These are phyloP conservation scores for Sipha flava DNA, from an alignment of 1,140 invertebrate species.

Conservation along the genomic window DNA sequence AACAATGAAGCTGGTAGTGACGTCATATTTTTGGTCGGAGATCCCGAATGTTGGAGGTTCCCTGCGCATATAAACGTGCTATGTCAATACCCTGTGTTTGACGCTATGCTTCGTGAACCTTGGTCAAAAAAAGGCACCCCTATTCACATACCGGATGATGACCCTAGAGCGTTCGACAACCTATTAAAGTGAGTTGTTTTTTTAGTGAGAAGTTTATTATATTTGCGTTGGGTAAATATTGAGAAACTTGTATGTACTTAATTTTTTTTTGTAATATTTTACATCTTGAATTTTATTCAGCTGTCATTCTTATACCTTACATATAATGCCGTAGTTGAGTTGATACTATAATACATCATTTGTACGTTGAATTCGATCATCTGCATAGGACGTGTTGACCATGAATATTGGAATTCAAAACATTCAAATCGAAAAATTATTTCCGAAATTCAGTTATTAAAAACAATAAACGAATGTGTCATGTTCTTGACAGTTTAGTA, in stretches of 20 bases:
- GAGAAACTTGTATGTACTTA: not conserved
- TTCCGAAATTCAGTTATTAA: too few species aligned
- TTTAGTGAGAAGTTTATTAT: not conserved
- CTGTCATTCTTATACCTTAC: too few species aligned
- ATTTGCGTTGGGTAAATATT: not conserved
- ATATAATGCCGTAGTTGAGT: too few species aligned
- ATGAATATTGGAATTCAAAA: too few species aligned
- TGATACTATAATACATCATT: too few species aligned
- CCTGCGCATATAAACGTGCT: constrained; percentile 58
- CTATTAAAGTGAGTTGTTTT: constrained; percentile 50
- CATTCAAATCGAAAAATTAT: too few species aligned
- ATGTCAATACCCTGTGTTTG: constrained; percentile 53
- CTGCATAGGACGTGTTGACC: too few species aligned
- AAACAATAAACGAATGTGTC: too few species aligned
- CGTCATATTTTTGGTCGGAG: constrained; percentile 57
- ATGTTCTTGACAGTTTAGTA: too few species aligned
- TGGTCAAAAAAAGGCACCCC: constrained; percentile 43
- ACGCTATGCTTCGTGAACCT: constrained; percentile 51
- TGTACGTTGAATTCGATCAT: too few species aligned
- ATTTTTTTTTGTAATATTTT: too few species aligned
- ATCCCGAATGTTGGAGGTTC: constrained; percentile 54
- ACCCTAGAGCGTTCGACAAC: constrained; percentile 60
- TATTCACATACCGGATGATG: constrained; percentile 51
- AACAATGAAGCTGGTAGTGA: constrained; percentile 56
- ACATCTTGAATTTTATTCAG: too few species aligned